Evolutionary conservation across 2,113 vertebrate genomes (phyloP), one percentile per base, ranked within the genome.

Genomic region (Falco punctatus): DNA sequence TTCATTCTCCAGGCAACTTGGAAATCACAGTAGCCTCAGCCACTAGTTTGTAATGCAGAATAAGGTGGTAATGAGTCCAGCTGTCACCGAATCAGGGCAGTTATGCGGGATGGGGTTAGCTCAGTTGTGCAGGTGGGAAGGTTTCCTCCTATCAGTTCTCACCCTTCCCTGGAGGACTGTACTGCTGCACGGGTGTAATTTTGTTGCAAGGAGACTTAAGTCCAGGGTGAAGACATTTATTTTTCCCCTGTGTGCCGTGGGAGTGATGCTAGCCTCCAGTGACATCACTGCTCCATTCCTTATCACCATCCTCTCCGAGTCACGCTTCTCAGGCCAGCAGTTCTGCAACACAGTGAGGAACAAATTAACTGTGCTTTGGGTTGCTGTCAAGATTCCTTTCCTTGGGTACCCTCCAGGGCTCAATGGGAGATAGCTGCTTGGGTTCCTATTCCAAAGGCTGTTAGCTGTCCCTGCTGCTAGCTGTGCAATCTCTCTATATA

Each of bases 251-350:
- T n/a, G 48, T 30, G 23, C n/a, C 42, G n/a, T 64, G 59, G 57
- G 38, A 38, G 22, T 20, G 35, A 5, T 52, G 13, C 11, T 64
- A 61, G 13, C 33, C 42, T 78, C 23, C n/a, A 55, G 42, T n/a
- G 55, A 38, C 42, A 24, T 33, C 6, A 5, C 4, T 11, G 32
- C 28, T 71, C 84, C 0, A 0, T 49, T 67, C 26, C 27, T 64
- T 67, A 51, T 55, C n/a, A 6, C 42, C 7, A 16, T 49, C 42
- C 12, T 78, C 13, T 23, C 26, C 3, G 14, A 49, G 16, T 30
- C 59, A 13, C 9, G 6, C 26, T 79, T 48, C 57, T 55, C 27
- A 20, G n/a, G 27, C 14, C 30, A 65, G 51, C 38, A 28, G 21
- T 83, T 70, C 17, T 42, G 5, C 46, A 59, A 19, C 23, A 55